Percentiles rank a stretch among this genome's conserved stretches.
Conservation (phyloP, 2,797 vertebrate species). For the Clamator glandarius region DNA sequence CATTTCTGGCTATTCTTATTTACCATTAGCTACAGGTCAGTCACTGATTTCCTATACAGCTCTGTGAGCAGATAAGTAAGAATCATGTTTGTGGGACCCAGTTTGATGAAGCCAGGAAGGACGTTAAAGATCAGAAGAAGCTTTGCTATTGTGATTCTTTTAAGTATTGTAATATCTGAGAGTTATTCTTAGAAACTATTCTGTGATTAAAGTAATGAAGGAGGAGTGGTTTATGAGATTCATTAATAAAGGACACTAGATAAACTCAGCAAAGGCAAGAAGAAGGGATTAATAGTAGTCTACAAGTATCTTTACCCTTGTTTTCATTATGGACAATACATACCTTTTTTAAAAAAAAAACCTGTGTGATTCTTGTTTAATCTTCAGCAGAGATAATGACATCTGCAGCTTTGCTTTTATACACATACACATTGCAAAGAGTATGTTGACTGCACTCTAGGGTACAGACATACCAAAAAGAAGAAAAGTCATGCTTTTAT, state of each 20-base stretch:
- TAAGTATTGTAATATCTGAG: neutral
- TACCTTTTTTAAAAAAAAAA: neutral
- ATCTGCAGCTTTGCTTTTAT: conserved; percentile 13
- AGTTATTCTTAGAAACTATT: neutral
- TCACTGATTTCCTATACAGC: neutral
- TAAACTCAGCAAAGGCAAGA: neutral
- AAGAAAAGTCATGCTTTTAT: neutral
- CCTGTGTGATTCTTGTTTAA: neutral
- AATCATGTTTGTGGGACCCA: neutral
- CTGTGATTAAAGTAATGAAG: neutral
- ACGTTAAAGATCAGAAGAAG: neutral
- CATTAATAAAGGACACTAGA: neutral
- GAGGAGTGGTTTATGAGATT: neutral
- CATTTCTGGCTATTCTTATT: neutral
- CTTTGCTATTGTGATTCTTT: neutral
- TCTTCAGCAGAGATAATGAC: neutral
- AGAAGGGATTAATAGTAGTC: neutral
- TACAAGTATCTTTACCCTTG: neutral
- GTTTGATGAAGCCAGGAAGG: neutral
- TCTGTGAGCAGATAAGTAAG: neutral
- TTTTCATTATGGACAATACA: neutral
- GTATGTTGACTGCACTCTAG: neutral
- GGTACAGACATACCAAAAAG: neutral
- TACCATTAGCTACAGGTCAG: neutral
- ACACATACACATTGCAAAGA: neutral